These are phyloP conservation scores for Limonius californicus DNA, from an alignment of 1,140 invertebrate species.

Conservation along the genomic window DNA sequence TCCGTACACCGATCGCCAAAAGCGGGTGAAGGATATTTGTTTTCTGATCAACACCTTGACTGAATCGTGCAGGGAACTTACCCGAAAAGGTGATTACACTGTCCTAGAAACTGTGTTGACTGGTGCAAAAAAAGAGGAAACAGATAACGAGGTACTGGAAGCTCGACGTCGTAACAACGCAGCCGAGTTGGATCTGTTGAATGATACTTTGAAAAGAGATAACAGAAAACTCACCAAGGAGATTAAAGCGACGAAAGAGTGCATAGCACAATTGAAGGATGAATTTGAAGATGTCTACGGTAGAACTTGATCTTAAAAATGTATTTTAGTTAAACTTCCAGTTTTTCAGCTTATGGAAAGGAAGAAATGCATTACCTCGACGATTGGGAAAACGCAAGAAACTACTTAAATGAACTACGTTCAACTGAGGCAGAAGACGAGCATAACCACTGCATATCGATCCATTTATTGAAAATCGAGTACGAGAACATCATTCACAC, in stretches of 20 bases:
- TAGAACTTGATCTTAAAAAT: no score
- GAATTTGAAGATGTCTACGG: no score
- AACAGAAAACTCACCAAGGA: no score
- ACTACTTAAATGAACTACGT: background rate
- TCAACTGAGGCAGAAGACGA: background rate
- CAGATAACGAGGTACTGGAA: background rate
- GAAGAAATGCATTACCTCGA: background rate
- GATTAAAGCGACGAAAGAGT: no score
- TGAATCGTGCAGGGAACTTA: background rate
- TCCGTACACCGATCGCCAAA: background rate
- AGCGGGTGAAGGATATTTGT: background rate
- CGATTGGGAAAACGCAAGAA: constrained; percentile 6
- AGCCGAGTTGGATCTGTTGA: background rate
- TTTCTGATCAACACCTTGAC: background rate
- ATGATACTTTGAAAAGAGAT: no score
- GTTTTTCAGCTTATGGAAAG: background rate
- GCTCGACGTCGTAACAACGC: background rate
- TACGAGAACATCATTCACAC: background rate
- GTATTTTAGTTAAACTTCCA: background rate
- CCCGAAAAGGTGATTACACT: background rate
- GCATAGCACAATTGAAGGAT: no score
- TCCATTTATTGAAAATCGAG: background rate
- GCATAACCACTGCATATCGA: background rate
- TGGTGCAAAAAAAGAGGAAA: background rate
- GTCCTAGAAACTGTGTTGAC: background rate